Evolutionary conservation across 1,140 invertebrate species (phyloP).

Genomic region (Papilio machaon): DNA sequence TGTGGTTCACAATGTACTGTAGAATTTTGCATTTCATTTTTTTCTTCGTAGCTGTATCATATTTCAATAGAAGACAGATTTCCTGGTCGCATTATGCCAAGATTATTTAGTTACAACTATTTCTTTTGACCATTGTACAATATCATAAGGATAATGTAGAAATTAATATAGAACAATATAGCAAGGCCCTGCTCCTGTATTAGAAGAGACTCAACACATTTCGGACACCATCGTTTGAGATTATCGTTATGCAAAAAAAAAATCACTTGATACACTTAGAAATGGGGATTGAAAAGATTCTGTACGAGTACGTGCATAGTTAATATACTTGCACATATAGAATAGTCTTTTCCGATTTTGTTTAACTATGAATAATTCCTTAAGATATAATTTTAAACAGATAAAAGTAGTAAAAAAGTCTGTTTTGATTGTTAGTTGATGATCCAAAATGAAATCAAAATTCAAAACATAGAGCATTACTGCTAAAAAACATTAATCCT

Average conservation of each 20-base stretch:
- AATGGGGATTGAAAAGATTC: no score
- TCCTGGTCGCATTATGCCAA: neutral
- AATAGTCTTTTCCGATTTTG: no score
- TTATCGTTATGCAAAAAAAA: no score
- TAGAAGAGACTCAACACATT: no score
- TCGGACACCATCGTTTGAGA: no score
- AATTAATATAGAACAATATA: neutral
- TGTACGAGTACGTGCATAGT: no score
- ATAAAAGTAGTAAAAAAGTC: no score
- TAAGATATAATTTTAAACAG: no score
- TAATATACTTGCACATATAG: no score
- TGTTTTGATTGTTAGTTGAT: neutral
- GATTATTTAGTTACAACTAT: neutral
- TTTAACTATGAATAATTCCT: no score
- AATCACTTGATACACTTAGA: no score
- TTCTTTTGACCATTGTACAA: neutral
- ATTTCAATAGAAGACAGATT: neutral
- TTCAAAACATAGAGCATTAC: neutral
- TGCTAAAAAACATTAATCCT: neutral
- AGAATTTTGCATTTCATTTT: neutral
- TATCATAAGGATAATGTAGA: neutral
- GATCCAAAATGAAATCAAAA: neutral
- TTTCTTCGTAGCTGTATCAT: neutral
- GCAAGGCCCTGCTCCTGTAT: no score
- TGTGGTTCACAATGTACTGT: neutral